Conservation (phyloP, 2,113 vertebrate species). For the Cyprinodon variegatus region DNA sequence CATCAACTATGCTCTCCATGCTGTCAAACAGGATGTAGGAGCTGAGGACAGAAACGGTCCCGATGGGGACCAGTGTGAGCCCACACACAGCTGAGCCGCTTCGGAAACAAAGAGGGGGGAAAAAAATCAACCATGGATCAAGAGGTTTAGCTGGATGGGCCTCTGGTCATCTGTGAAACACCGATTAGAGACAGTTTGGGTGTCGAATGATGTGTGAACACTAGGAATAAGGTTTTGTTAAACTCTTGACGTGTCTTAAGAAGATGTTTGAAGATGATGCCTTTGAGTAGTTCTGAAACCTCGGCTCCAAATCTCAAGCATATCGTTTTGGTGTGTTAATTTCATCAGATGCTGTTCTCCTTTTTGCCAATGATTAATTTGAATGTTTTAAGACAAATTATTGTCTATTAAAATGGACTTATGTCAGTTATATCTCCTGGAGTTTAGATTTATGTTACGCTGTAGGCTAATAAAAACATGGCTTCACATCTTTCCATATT, state of each 20-base stretch:
- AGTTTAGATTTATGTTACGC: neutral
- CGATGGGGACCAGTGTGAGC: neutral
- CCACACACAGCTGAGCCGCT: slow-evolving; percentile 47
- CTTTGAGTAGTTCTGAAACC: neutral
- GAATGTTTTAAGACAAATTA: slow-evolving; percentile 4
- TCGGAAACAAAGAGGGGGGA: neutral
- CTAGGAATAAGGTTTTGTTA: neutral
- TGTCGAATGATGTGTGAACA: neutral
- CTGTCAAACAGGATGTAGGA: slow-evolving; percentile 75
- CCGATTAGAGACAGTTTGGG: neutral
- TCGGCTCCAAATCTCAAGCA: too few relatives aligned
- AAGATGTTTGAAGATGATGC: neutral
- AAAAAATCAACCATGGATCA: neutral
- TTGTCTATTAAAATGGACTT: slow-evolving; percentile 8
- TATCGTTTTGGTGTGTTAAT: neutral
- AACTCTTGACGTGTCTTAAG: neutral
- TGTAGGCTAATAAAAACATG: neutral
- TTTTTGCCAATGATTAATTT: neutral
- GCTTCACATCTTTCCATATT: slow-evolving; percentile 8
- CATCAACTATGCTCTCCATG: slow-evolving; percentile 92
- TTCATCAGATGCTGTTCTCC: neutral
- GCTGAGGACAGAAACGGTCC: slow-evolving; percentile 26
- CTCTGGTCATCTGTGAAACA: slow-evolving; percentile 19
- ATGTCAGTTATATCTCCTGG: neutral
- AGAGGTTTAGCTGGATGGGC: neutral